These are phyloP conservation scores for Patiria pectinifera DNA, from an alignment of 53 echinoderm and acorn worm genomes.

Conservation along the genomic window DNA sequence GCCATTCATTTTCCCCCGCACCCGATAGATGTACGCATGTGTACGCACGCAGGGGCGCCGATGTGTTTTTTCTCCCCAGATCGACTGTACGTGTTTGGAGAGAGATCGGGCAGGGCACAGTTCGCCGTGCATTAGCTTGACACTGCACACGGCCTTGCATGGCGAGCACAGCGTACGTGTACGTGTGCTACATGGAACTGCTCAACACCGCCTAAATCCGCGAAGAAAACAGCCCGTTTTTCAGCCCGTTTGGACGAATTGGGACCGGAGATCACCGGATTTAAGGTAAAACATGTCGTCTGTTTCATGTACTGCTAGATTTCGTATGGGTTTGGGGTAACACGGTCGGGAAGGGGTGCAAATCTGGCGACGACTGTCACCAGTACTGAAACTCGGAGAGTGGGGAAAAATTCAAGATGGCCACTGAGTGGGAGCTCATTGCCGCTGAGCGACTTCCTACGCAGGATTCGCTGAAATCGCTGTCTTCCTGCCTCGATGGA, in stretches of 20 bases:
- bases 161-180: neutral
- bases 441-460: constrained; percentile 27
- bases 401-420: constrained; percentile 64
- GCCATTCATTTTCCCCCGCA: constrained; percentile 80
- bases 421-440: constrained; percentile 5
- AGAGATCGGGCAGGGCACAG: neutral
- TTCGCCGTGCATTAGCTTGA: constrained; percentile 34
- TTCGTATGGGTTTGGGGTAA: constrained; percentile 58
- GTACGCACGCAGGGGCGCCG: neutral
- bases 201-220: neutral
- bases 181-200: constrained; percentile 12
- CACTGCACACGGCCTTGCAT: constrained; percentile 49
- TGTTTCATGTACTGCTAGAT: constrained; percentile 50
- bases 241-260: constrained; percentile 35
- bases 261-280: neutral
- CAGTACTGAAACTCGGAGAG: constrained; percentile 13
- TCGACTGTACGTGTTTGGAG: constrained; percentile 22
- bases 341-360: constrained; percentile 31
- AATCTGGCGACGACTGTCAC: neutral
- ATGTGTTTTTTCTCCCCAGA: constrained; percentile 54
- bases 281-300: constrained; percentile 63
- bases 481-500: constrained; percentile 25
- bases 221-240: constrained; percentile 53
- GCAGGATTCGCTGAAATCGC: constrained; percentile 46
- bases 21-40: constrained; percentile 22